phyloP scores from a whole-genome alignment of 2,113 vertebrate species.

The Odontesthes bonariensis region DNA sequence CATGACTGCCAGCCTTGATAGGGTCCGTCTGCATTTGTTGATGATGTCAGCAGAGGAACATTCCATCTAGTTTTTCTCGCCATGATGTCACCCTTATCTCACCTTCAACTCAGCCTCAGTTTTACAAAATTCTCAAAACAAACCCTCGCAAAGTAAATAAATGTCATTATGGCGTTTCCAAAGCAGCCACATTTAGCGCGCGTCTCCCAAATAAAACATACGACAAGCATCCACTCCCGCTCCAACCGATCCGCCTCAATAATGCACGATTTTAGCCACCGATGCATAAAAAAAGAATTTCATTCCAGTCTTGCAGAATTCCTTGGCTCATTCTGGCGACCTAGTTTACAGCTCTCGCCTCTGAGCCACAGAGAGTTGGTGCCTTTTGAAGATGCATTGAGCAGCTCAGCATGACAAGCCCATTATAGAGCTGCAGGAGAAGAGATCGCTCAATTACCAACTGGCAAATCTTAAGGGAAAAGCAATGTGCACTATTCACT shows the following conservation, averaged over 20 bases:
- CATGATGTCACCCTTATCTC: slow-evolving; percentile 4
- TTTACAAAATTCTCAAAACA: slow-evolving; percentile 8
- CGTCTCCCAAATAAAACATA: slow-evolving; percentile 27
- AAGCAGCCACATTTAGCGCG: slow-evolving; percentile 7
- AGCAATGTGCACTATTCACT: slow-evolving; percentile 56
- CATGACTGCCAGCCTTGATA: slow-evolving; percentile 2
- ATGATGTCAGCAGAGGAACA: slow-evolving; percentile 13
- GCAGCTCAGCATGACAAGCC: slow-evolving; percentile 74
- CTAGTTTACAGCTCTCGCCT: slow-evolving; percentile 74
- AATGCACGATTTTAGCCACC: slow-evolving; percentile 54
- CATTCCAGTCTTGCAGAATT: slow-evolving; percentile 67
- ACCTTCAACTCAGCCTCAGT: slow-evolving; percentile 21
- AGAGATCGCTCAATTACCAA: slow-evolving; percentile 66
- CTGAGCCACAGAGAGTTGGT: slow-evolving; percentile 70
- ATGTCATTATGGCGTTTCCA: slow-evolving; percentile 10
- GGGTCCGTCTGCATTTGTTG: slow-evolving; percentile 5
- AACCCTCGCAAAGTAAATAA: slow-evolving; percentile 4
- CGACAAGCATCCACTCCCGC: slow-evolving; percentile 25
- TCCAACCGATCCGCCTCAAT: slow-evolving; percentile 54
- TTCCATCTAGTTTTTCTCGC: neutral
- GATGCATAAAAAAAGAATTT: slow-evolving; percentile 43
- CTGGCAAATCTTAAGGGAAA: slow-evolving; percentile 44
- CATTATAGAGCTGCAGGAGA: slow-evolving; percentile 67
- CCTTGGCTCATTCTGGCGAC: slow-evolving; percentile 69
- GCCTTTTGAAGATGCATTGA: slow-evolving; percentile 76